Conservation (phyloP, 2,113 vertebrate genomes). For the Nyctibius bracteatus region DNA sequence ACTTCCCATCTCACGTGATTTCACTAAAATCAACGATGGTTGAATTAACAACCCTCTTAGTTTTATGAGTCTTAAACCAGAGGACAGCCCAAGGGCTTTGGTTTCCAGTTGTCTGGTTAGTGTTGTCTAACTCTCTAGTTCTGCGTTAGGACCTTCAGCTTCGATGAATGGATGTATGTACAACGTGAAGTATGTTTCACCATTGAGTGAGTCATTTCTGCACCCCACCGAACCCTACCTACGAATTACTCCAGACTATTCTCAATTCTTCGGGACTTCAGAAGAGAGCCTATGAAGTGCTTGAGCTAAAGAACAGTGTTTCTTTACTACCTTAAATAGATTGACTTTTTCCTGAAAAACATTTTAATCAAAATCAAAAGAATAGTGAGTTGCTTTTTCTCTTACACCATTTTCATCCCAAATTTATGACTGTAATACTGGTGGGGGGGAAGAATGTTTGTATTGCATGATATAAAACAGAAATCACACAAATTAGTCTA, state of each 20-base stretch:
- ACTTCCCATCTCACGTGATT: neutral
- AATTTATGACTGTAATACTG: slow-evolving; percentile 40
- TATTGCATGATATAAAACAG: slow-evolving; percentile 33
- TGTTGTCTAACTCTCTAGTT: neutral
- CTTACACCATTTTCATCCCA: slow-evolving; percentile 19
- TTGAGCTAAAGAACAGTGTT: neutral
- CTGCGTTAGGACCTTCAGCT: neutral
- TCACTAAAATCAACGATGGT: neutral
- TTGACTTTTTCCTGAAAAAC: neutral
- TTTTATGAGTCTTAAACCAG: neutral
- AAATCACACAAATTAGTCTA: slow-evolving; percentile 59
- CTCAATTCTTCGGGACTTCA: neutral
- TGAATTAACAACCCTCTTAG: neutral
- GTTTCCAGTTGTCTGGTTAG: neutral
- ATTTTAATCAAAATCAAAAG: slow-evolving; percentile 47
- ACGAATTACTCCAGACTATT: neutral
- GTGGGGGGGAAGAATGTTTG: slow-evolving; percentile 16
- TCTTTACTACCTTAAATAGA: neutral
- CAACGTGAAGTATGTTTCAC: neutral
- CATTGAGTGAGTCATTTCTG: neutral
- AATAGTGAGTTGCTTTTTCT: slow-evolving; percentile 30
- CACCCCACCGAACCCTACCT: neutral
- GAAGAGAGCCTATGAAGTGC: neutral
- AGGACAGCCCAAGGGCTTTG: neutral
- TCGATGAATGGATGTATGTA: neutral